Base-by-base conservation (phyloP, 2,888 invertebrate species). In the Eilema depressum region DNA sequence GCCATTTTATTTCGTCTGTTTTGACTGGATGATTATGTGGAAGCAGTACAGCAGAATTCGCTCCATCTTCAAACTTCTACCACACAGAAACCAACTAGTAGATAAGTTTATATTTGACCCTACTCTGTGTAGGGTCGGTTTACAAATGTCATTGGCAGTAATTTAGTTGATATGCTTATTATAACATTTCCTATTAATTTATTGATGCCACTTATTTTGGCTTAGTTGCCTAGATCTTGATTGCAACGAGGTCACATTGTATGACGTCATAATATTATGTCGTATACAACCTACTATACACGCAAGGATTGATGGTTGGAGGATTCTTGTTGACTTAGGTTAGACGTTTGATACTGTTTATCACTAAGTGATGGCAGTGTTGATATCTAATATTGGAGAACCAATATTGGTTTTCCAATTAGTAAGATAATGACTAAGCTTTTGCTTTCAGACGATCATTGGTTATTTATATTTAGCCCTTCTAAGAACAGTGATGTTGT, bases 101-200 rank as follows among this genome's bases (percentile, higher is more conserved):
- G 74, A 77, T 78, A 83, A 82, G 83, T 84, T 80, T 83, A 84
- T 84, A 82, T 83, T 83, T 79, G 76, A 82, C 82, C 83, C 75
- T 75, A 77, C 77, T 83, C 77, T 66, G 62, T 41, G 63, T 62
- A 69, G 75, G 82, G 76, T 75, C 25, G 80, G 74, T 78, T 71
- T 79, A 79, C 79, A 73, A 69, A 82, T 75, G 86, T 85, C 86
- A 82, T 82, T 68, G 67, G 66, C 84, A 84, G 82, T 73, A 78
- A 74, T 79, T 77, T 68, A 64, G 77, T 72, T 78, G 77, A 80
- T 73, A 75, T 62, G 73, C 72, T 72, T 53, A 64, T 71, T 70
- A 64, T 64, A 71, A 70, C 75, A 63, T 75, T 74, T 76, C 68
- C 75, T 71, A 72, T 74, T 81, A 83, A 82, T 83, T 82, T 78